Evolutionary conservation across 1,140 invertebrate genomes (phyloP), one percentile per base, ranked within the genome.

Genomic region (Diploscapter pachys): DNA sequence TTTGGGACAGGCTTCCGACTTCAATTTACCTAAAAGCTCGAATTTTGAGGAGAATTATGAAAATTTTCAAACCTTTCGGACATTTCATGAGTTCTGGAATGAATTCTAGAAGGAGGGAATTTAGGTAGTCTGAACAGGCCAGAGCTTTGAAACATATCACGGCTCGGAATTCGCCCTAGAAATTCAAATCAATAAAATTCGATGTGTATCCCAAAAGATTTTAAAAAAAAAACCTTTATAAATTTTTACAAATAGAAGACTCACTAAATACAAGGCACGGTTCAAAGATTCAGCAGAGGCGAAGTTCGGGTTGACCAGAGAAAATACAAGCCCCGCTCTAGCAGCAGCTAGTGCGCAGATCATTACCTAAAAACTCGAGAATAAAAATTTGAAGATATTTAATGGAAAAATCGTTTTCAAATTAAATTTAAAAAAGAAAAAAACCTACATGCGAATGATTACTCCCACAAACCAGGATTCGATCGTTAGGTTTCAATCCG

Each of bases 261-360:
- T 56, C 13, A 78, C 81, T 62, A 75, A 52, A 49, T 73, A 65
- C 11, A 83, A 63, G 31, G 81, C 59, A 56, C 81, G 77, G 3
- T 80, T 55, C n/a, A 83, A 75, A 56, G 80, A 71, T 3, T 76
- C 73, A 52, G 73, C 55, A n/a, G 71, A 69, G n/a, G 76, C 49
- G 55, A 86, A 83, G 61, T 85, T 83, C 0, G 82, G 83, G 55
- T 81, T 80, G 4, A 78, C 80, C 4, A 83, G 54, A 3, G 80
- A 85, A 70, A 83, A 85, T n/a, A 80, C 77, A 5, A 83, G 64
- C 6, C 82, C 82, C 52, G 82, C 82, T 62, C 82, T 63, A 8
- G 84, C 72, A 11, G 78, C 78, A 4, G 79, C 82, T 4, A 83
- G 63, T 54, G 79, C 84, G 31, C 78, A 64, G 8, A 85, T 54